Evolutionary conservation across 2,888 invertebrate species (phyloP).

Genomic region (Aproaerema taeniolella): DNA sequence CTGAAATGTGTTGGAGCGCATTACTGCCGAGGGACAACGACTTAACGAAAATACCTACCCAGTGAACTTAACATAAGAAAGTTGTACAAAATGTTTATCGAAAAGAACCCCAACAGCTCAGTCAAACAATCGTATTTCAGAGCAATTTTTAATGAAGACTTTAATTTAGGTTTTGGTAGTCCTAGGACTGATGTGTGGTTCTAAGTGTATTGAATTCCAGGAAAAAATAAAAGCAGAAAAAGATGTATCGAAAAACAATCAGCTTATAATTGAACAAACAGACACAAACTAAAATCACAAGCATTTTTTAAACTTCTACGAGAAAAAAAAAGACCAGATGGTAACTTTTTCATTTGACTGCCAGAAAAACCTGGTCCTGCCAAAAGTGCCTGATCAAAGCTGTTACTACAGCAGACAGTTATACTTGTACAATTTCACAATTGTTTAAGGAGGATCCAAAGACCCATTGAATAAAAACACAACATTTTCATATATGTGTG

Average conservation of each 20-base stretch:
- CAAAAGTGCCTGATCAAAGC: constrained; percentile 11
- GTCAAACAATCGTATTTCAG: constrained; percentile 12
- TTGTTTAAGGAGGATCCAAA: constrained; percentile 29
- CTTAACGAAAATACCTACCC: constrained; percentile 9
- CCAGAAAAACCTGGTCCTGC: constrained; percentile 1
- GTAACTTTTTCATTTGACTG: constrained; percentile 7
- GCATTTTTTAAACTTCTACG: constrained; percentile 11
- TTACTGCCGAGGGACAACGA: constrained; percentile 13
- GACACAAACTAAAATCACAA: constrained; percentile 13
- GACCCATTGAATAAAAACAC: constrained; percentile 24
- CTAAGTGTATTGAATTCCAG: constrained; percentile 10
- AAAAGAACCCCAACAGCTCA: constrained; percentile 3
- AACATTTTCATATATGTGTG: constrained; percentile 24
- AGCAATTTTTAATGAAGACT: constrained; percentile 13
- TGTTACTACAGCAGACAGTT: constrained; percentile 32
- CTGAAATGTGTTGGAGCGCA: constrained; percentile 15
- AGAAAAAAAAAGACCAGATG: constrained; percentile 6
- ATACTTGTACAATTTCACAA: constrained; percentile 34
- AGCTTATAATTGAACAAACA: constrained; percentile 8
- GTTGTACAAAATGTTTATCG: constrained; percentile 11
- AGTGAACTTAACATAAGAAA: constrained; percentile 14
- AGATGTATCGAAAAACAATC: neutral
- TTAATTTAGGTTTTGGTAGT: constrained; percentile 15
- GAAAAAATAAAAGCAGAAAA: constrained; percentile 11
- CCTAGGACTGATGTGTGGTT: constrained; percentile 16